These are phyloP conservation scores for Coenonympha glycerion DNA, from an alignment of 2,888 invertebrate genomes.

Conservation along the genomic window DNA sequence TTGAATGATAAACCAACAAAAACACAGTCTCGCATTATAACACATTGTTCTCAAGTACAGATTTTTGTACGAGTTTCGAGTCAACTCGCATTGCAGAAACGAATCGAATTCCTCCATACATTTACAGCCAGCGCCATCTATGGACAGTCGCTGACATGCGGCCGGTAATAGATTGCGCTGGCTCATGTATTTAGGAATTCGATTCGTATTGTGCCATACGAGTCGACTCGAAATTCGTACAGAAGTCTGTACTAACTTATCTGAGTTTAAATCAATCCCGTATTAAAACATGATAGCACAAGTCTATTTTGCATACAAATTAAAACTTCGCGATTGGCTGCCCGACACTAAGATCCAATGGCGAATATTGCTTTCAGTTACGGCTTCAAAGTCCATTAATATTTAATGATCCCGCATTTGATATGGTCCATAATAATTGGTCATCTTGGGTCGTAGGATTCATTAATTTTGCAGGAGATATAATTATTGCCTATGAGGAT, in stretches of 20 bases:
- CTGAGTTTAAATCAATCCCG: not conserved
- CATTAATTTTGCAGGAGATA: slow-evolving; percentile 2
- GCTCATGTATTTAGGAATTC: no score
- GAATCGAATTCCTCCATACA: no score
- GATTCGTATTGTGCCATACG: no score
- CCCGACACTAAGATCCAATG: slow-evolving; percentile 13
- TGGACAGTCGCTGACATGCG: no score
- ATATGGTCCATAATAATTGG: not conserved
- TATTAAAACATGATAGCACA: slow-evolving; percentile 6
- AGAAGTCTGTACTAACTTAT: not conserved
- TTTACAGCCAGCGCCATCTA: no score
- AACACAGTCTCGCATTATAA: no score
- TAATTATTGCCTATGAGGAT: not conserved
- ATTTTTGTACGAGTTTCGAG: no score
- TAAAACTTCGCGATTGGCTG: slow-evolving; percentile 17
- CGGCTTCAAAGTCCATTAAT: slow-evolving; percentile 15
- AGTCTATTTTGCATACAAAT: slow-evolving; percentile 24
- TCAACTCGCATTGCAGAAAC: no score
- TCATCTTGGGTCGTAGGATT: not conserved
- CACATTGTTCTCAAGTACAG: no score
- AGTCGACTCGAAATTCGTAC: no score
- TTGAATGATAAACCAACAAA: no score
- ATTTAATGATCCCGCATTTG: slow-evolving; percentile 19
- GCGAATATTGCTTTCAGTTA: slow-evolving; percentile 19
- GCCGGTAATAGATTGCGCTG: no score